phyloP scores from a whole-genome alignment of 2,888 invertebrate genomes.

The Lingula anatina region DNA sequence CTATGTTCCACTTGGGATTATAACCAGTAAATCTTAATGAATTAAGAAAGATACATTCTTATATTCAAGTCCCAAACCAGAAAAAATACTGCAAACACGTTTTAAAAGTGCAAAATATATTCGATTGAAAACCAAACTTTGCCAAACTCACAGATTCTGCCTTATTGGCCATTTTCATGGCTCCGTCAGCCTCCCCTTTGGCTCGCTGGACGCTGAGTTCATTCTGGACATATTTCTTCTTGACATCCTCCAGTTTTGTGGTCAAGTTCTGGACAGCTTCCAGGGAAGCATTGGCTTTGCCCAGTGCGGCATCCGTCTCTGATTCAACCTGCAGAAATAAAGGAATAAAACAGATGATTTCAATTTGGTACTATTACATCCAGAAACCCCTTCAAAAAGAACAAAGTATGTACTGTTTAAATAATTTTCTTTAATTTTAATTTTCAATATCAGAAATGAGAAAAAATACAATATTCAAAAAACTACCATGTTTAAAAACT shows the following conservation, averaged over 20 bases:
- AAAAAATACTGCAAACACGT: no score
- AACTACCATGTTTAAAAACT: no score
- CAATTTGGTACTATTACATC: neutral
- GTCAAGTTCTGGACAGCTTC: slow-evolving; percentile 70
- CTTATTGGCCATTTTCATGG: slow-evolving; percentile 62
- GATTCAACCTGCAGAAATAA: slow-evolving; percentile 65
- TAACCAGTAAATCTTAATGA: no score
- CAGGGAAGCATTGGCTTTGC: slow-evolving; percentile 73
- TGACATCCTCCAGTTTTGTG: slow-evolving; percentile 67
- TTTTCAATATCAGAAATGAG: no score
- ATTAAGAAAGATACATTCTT: no score
- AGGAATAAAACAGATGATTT: neutral
- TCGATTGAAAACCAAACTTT: neutral
- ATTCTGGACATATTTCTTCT: slow-evolving; percentile 76
- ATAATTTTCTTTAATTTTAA: neutral
- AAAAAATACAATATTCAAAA: neutral
- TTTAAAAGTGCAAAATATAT: no score
- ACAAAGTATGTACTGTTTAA: neutral
- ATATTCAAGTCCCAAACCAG: no score
- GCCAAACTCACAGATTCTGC: slow-evolving; percentile 28
- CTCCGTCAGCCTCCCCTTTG: slow-evolving; percentile 63
- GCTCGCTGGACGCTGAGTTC: slow-evolving; percentile 74
- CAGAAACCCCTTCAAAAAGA: neutral
- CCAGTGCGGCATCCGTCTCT: slow-evolving; percentile 74
- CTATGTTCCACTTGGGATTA: no score